A percentile compares a stretch with the other conserved stretches of the same genome.
Evolutionary conservation across 1,140 invertebrate species (phyloP).

Genomic region (Calliphora vicina): DNA sequence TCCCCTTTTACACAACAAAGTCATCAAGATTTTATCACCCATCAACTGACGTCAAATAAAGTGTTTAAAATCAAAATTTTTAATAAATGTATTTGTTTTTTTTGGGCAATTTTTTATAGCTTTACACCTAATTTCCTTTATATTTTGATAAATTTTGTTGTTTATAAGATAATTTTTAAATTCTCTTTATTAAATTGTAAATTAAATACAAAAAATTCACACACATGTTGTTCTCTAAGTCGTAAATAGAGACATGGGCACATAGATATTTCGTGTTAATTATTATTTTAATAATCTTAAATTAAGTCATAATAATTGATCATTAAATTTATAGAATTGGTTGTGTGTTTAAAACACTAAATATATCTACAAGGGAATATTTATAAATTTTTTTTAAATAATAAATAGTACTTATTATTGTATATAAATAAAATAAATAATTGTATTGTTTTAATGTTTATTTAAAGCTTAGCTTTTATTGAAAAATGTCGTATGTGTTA

Average conservation of each 20-base stretch:
- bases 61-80: background rate
- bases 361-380: background rate
- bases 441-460: background rate
- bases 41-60: background rate
- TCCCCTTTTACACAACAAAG: no score
- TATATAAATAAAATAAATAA: background rate
- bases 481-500: background rate
- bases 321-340: background rate
- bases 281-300: background rate
- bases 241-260: no score
- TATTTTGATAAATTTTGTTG: background rate
- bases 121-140: background rate
- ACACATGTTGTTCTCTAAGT: no score
- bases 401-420: background rate
- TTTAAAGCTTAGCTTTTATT: slow-evolving; percentile 6
- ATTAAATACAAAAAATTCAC: background rate
- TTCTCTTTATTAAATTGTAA: background rate
- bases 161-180: background rate
- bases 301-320: background rate
- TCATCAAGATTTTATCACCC: background rate
- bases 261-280: background rate
- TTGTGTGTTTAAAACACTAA: no score
- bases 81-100: no score
- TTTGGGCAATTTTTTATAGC: background rate
- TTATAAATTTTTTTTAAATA: background rate